Base-by-base conservation (phyloP, 2,113 vertebrate genomes). In the Calidris pugnax region DNA sequence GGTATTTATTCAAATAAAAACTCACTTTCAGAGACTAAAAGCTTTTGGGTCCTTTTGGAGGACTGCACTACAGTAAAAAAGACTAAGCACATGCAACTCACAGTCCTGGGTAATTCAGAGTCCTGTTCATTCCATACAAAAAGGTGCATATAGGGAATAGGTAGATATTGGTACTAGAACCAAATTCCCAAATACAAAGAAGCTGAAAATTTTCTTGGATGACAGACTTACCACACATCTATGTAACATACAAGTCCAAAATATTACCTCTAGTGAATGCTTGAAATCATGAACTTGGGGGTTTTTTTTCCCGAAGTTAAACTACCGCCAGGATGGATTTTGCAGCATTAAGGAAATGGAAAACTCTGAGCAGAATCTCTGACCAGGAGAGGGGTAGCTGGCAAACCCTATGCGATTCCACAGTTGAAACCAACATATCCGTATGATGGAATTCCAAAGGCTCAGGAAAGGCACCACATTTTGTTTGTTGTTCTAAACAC, bases 201-300 rank as follows among this genome's bases (percentile, higher is more conserved):
- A 39, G 9, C 21, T 60, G 50, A 45, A 55, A 17, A 10, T 35
- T 33, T 76, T 88, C 15, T 55, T 71, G 41, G 23, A 41, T n/a
- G 1, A 64, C 20, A 16, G 4, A 37, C 8, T 48, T 83, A 15
- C 43, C 6, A 2, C 19, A 60, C 2, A 2, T 0, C 3, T 5
- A 72, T 7, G 6, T 5, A 76, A 35, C 14, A n/a, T 12, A 21
- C 16, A 71, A 84, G 23, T 41, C 15, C 55, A 88, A 90, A 94
- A 53, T 33, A 76, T 4, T 66, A 79, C 64, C 19, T 66, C 14
- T 28, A 63, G 71, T 16, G 16, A 76, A 50, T 35, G 15, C 39
- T 66, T 32, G 28, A 45, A 66, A 45, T 45, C 6, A 55, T 16
- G 20, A 77, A 15, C 20, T 14, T 66, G 28, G 15, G 20, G n/a